Base-by-base conservation (phyloP, 2,888 invertebrate species). In the Arctia plantaginis region DNA sequence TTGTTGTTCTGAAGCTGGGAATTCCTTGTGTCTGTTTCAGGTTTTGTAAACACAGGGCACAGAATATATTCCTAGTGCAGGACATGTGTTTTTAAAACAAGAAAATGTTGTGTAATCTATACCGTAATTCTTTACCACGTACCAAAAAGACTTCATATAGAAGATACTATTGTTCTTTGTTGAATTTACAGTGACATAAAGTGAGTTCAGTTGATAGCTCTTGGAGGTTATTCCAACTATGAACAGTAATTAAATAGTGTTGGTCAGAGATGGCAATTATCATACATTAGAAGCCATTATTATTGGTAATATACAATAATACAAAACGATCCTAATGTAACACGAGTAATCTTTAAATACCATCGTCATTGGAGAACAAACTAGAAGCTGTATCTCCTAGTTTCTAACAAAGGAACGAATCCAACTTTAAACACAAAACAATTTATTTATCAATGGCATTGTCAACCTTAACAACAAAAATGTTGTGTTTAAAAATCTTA, bases 171-270 rank as follows among this genome's bases (percentile, higher is more conserved):
- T 44, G 12, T 33, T 41, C 20, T 41, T 30, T 23, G 47, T 18
- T 30, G 68, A n/a, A 27, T 51, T 75, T 68, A 71, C 67, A 62
- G 64, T 35, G 67, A 69, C 41, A 67, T 72, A 70, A 74, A 81
- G 76, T 81, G 74, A 64, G 79, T 79, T 78, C 51, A 64, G 35
- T 33, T 66, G 71, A 47, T 35, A 23, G 39, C 33, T 69, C 77
- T 82, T 81, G 72, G 73, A 69, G 65, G 72, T 74, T 13, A 35
- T 39, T 62, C 35, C 39, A 71, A 75, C 72, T 73, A 74, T 65
- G 66, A 47, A n/a, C n/a, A n/a, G 71, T 74, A 79, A 82, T 79
- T 76, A 75, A 66, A 30, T 44, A 72, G 64, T 74, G 75, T 73
- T 72, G 66, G 47, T n/a, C 18, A 66, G 27, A 68, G 13, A 35